A percentile compares a stretch with the other conserved stretches of the same genome.
Evolutionary conservation across 2,888 invertebrate species (phyloP).

Genomic region (Heliconius cydno): DNA sequence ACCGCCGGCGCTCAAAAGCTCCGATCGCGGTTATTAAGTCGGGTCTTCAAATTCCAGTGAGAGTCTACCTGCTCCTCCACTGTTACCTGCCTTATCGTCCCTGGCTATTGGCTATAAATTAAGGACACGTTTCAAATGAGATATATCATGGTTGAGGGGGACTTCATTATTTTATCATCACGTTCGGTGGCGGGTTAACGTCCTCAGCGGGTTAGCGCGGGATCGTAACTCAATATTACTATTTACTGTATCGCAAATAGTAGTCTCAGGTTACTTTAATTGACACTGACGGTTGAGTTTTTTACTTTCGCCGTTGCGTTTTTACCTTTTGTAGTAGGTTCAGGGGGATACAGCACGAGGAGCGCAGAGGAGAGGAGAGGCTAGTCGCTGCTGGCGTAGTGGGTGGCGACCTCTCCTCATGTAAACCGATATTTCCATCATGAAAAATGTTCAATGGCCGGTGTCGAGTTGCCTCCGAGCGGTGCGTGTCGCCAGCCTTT

Average conservation of each 20-base stretch:
- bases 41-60: slow-evolving; percentile 65
- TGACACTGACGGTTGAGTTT: slow-evolving; percentile 42
- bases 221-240: slow-evolving; percentile 51
- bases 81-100: slow-evolving; percentile 73
- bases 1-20: slow-evolving; percentile 53
- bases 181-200: slow-evolving; percentile 57
- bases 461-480: slow-evolving; percentile 72
- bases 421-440: slow-evolving; percentile 81
- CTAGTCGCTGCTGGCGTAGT: slow-evolving; percentile 60
- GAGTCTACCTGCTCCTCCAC: slow-evolving; percentile 66
- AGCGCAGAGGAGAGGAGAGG: slow-evolving; percentile 37
- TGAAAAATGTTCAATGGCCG: slow-evolving; percentile 79
- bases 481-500: slow-evolving; percentile 73
- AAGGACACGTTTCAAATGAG: slow-evolving; percentile 62
- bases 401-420: slow-evolving; percentile 73
- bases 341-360: slow-evolving; percentile 56
- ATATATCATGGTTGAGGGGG: slow-evolving; percentile 45
- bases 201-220: slow-evolving; percentile 47
- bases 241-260: slow-evolving; percentile 51
- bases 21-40: slow-evolving; percentile 56
- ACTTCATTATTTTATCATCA: slow-evolving; percentile 37
- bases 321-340: slow-evolving; percentile 41
- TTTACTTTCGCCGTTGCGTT: slow-evolving; percentile 34
- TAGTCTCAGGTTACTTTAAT: slow-evolving; percentile 50
- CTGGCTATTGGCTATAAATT: slow-evolving; percentile 74